Evolutionary conservation across 1,140 invertebrate species (phyloP).

Genomic region (Drosophila fuyamai): DNA sequence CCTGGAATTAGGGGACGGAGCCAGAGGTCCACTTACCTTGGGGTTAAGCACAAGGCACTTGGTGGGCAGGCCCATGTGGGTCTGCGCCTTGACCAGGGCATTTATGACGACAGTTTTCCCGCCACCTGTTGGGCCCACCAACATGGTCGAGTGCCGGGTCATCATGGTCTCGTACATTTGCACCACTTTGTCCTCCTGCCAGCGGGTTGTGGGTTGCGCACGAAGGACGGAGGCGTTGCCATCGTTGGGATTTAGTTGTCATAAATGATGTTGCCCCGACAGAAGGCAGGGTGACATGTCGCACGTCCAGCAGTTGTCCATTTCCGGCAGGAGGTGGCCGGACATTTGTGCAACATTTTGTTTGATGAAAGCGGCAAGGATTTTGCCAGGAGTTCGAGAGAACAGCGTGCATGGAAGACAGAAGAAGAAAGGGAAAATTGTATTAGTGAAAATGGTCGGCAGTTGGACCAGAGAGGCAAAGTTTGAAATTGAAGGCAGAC

Average conservation of each 20-base stretch:
- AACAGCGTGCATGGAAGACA: conserved; percentile 13
- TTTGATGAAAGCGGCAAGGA: conserved; percentile 75
- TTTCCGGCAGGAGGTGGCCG: conserved; percentile 55
- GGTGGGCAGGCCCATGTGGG: conserved; percentile 89
- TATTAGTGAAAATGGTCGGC: conserved; percentile 76
- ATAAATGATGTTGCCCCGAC: conserved; percentile 65
- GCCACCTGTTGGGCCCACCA: conserved; percentile 95
- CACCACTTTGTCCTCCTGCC: conserved; percentile 93
- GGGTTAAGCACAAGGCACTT: conserved; percentile 93
- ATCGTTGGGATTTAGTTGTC: conserved; percentile 76
- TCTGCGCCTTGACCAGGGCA: conserved; percentile 92
- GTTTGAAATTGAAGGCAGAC: conserved; percentile 75
- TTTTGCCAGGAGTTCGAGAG: conserved; percentile 35
- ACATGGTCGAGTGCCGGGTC: conserved; percentile 95
- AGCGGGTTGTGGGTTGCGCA: conserved; percentile 22
- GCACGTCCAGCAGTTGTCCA: conserved; percentile 70
- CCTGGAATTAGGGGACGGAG: conserved; percentile 1
- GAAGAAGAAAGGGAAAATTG: conserved; percentile 57
- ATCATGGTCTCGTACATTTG: conserved; percentile 97
- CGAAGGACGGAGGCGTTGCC: conserved; percentile 46
- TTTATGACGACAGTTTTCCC: conserved; percentile 95
- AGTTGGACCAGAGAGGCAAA: conserved; percentile 43
- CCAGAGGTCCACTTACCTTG: conserved; percentile 87
- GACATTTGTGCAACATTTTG: conserved; percentile 76
- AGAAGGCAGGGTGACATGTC: conserved; percentile 47